These are phyloP conservation scores for Erebia aethiops DNA, from an alignment of 2,888 invertebrate species.

Conservation along the genomic window DNA sequence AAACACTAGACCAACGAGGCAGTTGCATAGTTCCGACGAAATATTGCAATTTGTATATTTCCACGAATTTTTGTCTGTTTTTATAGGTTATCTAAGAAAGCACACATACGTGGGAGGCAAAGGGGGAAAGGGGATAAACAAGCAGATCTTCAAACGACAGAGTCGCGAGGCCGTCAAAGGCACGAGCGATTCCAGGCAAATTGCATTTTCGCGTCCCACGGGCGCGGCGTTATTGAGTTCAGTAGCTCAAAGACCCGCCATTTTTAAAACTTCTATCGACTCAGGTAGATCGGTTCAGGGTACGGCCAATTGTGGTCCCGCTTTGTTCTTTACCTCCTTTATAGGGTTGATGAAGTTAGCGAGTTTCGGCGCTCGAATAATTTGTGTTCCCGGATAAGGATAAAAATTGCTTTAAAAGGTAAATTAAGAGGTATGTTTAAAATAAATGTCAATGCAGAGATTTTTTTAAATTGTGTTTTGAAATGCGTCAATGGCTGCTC, in stretches of 20 bases:
- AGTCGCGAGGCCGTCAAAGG: conserved; percentile 71
- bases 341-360: conserved; percentile 79
- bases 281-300: conserved; percentile 63
- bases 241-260: conserved; percentile 76
- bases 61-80: conserved; percentile 1
- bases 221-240: conserved; percentile 77
- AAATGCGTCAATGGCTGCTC: too few species aligned
- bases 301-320: conserved; percentile 77
- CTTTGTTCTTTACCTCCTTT: conserved; percentile 79
- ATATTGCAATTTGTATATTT: too few species aligned
- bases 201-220: conserved; percentile 81
- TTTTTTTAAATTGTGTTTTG: too few species aligned
- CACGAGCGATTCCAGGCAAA: conserved; percentile 76
- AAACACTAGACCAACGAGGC: too few species aligned
- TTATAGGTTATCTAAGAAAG: conserved; percentile 41
- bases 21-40: not conserved
- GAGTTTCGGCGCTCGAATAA: conserved; percentile 79
- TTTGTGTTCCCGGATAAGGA: conserved; percentile 79
- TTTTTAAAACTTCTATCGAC: conserved; percentile 78
- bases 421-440: too few species aligned
- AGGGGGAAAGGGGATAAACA: conserved; percentile 36
- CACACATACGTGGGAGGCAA: conserved; percentile 34
- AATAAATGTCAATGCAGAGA: too few species aligned
- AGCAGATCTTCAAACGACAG: conserved; percentile 56
- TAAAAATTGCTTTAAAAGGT: too few species aligned